These are phyloP conservation scores for Eonycteris spelaea DNA, from an alignment of 2,113 vertebrate genomes.

Conservation along the genomic window DNA sequence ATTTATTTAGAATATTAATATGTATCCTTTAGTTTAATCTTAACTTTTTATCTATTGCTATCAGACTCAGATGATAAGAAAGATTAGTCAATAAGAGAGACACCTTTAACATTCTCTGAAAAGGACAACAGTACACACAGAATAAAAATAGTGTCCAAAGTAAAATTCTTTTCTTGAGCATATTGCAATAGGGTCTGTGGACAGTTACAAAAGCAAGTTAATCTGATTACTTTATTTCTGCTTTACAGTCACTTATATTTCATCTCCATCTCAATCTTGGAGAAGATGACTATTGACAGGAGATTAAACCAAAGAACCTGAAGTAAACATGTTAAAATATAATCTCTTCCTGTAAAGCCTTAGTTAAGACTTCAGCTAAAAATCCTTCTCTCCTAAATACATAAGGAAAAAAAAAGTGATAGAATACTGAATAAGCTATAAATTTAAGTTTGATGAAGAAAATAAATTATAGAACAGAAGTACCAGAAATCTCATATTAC, in stretches of 20 bases:
- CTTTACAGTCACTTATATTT: constrained; percentile 5
- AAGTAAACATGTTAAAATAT: constrained; percentile 23
- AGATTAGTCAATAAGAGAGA: background rate
- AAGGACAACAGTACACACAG: background rate
- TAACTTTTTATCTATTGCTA: background rate
- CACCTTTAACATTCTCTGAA: background rate
- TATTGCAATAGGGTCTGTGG: background rate
- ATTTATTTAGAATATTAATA: background rate
- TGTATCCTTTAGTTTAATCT: background rate
- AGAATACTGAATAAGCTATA: background rate
- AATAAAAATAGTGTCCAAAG: background rate
- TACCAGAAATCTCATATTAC: background rate
- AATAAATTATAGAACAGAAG: constrained; percentile 26
- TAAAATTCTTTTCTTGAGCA: background rate
- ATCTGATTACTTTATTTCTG: background rate
- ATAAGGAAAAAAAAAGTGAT: background rate
- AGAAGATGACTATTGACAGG: background rate
- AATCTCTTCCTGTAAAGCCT: background rate
- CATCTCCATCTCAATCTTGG: background rate
- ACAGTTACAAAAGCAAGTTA: background rate
- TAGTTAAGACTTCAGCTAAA: background rate
- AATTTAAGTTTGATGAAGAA: constrained; percentile 23
- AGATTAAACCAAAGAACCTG: background rate
- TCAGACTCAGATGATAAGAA: background rate
- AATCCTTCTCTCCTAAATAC: background rate